Percentiles rank a stretch among this genome's conserved stretches.
These are phyloP conservation scores for Agrilus cyanescens DNA, from an alignment of 2,888 invertebrate species.

Conservation along the genomic window DNA sequence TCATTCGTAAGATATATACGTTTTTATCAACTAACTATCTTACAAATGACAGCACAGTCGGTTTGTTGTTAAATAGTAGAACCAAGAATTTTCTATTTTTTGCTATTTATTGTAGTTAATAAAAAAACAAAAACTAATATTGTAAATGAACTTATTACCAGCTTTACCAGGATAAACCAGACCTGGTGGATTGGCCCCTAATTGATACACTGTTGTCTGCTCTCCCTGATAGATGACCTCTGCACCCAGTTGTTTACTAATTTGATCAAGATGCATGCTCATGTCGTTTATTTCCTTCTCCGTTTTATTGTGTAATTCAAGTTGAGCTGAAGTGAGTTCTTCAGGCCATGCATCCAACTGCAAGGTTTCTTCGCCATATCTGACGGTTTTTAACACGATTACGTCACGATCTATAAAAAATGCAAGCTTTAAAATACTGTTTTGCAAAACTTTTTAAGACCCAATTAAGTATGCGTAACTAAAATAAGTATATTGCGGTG, in stretches of 20 bases:
- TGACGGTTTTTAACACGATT: conserved; percentile 28
- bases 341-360: conserved; percentile 64
- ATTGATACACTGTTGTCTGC: conserved; percentile 51
- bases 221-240: conserved; percentile 55
- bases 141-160: too few species aligned
- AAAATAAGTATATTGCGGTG: too few species aligned
- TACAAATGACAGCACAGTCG: too few species aligned
- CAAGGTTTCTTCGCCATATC: conserved; percentile 32
- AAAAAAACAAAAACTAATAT: too few species aligned
- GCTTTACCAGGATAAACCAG: conserved; percentile 37
- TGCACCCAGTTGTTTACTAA: conserved; percentile 46
- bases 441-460: too few species aligned
- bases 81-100: too few species aligned
- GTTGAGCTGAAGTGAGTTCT: conserved; percentile 53
- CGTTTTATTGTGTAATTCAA: conserved; percentile 48
- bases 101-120: too few species aligned
- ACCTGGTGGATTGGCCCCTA: conserved; percentile 22
- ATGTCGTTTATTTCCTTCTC: conserved; percentile 57
- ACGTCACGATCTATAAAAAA: conserved; percentile 28
- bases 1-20: too few species aligned
- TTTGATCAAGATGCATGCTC: conserved; percentile 46
- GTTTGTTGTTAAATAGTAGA: too few species aligned
- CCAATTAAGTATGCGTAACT: too few species aligned
- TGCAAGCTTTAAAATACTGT: too few species aligned
- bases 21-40: too few species aligned